A percentile compares a stretch with the other conserved stretches of the same genome.
phyloP scores from a whole-genome alignment of 2,113 vertebrate species.

The Ptychochromis oligacanthus region DNA sequence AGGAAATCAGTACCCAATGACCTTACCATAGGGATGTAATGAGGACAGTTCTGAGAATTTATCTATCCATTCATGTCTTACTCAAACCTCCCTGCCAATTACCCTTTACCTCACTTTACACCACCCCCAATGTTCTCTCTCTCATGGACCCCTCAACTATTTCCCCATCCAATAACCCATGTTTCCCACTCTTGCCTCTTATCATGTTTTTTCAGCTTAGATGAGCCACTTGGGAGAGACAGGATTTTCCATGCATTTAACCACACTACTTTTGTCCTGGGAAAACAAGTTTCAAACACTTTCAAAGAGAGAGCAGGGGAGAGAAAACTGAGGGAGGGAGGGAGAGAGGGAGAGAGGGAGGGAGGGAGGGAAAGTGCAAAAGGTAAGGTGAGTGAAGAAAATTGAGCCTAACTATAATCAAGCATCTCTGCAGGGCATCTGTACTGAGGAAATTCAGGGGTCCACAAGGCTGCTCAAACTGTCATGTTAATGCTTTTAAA shows the following conservation, averaged over 20 bases:
- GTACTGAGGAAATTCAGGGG: constrained; percentile 30
- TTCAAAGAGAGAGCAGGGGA: constrained; percentile 9
- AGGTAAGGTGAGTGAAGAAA: constrained; percentile 18
- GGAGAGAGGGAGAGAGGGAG: neutral
- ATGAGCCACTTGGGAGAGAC: constrained; percentile 67
- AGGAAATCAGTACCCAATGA: neutral
- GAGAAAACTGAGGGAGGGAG: neutral
- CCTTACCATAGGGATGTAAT: neutral
- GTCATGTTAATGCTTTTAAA: constrained; percentile 67
- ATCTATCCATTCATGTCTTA: constrained; percentile 36
- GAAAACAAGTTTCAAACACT: constrained; percentile 36
- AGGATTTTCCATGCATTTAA: constrained; percentile 70
- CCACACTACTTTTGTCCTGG: constrained; percentile 54
- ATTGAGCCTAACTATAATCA: constrained; percentile 16
- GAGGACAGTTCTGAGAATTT: constrained; percentile 11
- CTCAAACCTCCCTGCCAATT: constrained; percentile 46
- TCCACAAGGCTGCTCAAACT: constrained; percentile 21
- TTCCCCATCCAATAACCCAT: constrained; percentile 48
- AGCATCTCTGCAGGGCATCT: constrained; percentile 44
- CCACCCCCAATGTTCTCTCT: constrained; percentile 13
- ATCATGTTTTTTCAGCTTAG: constrained; percentile 50
- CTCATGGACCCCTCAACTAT: constrained; percentile 44
- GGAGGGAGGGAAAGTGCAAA: neutral
- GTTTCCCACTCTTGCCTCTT: constrained; percentile 43
- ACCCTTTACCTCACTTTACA: constrained; percentile 39